Conservation (phyloP, 2,797 vertebrate genomes). For the Rhodeus uyekii region DNA sequence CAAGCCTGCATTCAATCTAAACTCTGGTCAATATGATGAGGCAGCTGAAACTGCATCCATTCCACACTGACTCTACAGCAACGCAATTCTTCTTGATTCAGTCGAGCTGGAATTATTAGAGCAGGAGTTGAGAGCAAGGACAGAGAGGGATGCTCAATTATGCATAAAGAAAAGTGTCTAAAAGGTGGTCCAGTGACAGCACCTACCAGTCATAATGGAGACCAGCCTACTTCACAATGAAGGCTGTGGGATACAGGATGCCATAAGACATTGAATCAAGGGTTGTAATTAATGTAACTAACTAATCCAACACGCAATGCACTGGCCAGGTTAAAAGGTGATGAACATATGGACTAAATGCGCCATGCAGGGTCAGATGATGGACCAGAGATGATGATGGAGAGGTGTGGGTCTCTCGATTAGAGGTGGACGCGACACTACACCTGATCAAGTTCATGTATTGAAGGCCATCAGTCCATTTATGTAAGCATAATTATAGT, state of each 20-base stretch:
- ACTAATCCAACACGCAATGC: slow-evolving; percentile 17
- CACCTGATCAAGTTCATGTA: slow-evolving; percentile 20
- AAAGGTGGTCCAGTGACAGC: slow-evolving; percentile 33
- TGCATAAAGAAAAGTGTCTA: slow-evolving; percentile 23
- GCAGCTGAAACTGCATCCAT: slow-evolving; percentile 40
- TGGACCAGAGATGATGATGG: slow-evolving; percentile 33
- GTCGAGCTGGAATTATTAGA: not conserved
- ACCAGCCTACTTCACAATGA: slow-evolving; percentile 36
- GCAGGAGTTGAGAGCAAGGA: slow-evolving; percentile 25
- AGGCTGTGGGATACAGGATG: slow-evolving; percentile 29
- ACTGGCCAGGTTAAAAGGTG: slow-evolving; percentile 14
- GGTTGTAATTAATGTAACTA: slow-evolving; percentile 1
- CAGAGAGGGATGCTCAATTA: slow-evolving; percentile 21
- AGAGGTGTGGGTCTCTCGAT: slow-evolving; percentile 39
- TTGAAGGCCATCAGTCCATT: not conserved
- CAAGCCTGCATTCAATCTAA: slow-evolving; percentile 41
- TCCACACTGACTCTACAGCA: slow-evolving; percentile 3
- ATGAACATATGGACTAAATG: slow-evolving; percentile 20
- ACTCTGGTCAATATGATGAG: slow-evolving; percentile 48
- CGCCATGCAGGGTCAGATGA: slow-evolving; percentile 29
- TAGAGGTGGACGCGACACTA: slow-evolving; percentile 37
- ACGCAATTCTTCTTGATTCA: not conserved
- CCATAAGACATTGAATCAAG: slow-evolving; percentile 13
- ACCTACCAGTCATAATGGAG: slow-evolving; percentile 29
- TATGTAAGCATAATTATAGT: not conserved